Conservation (phyloP, 2,888 invertebrate species). For the Stenodema calcarata region DNA sequence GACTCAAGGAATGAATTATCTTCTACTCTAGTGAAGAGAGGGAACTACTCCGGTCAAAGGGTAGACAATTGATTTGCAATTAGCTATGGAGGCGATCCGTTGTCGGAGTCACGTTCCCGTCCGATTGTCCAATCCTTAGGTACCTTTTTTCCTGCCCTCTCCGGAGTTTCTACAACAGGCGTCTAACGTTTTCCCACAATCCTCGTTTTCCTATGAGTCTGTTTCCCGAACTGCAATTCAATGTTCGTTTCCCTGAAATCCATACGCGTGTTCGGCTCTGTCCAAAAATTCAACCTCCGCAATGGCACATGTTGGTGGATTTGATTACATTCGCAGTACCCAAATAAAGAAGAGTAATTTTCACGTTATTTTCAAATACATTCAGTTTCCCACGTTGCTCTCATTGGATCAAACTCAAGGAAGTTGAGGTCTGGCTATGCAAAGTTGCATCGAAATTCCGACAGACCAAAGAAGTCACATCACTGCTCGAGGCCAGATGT, state of each 20-base stretch:
- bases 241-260: background rate
- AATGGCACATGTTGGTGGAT: too few species aligned
- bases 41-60: conserved; percentile 26
- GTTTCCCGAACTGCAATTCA: background rate
- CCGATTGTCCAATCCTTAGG: conserved; percentile 34
- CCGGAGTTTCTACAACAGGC: background rate
- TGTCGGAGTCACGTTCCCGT: conserved; percentile 33
- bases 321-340: too few species aligned
- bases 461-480: too few species aligned
- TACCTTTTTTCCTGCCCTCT: background rate
- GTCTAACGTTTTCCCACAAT: background rate
- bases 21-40: background rate
- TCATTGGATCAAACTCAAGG: too few species aligned
- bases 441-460: too few species aligned
- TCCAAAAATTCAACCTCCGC: too few species aligned
- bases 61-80: conserved; percentile 43
- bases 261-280: background rate
- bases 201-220: background rate
- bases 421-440: too few species aligned
- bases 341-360: too few species aligned
- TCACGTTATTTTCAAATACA: too few species aligned
- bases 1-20: conserved; percentile 41
- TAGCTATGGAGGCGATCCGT: conserved; percentile 38
- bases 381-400: too few species aligned
- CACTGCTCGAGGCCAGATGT: too few species aligned